phyloP scores from a whole-genome alignment of 2,888 invertebrate species.

The Colletes collaris region DNA sequence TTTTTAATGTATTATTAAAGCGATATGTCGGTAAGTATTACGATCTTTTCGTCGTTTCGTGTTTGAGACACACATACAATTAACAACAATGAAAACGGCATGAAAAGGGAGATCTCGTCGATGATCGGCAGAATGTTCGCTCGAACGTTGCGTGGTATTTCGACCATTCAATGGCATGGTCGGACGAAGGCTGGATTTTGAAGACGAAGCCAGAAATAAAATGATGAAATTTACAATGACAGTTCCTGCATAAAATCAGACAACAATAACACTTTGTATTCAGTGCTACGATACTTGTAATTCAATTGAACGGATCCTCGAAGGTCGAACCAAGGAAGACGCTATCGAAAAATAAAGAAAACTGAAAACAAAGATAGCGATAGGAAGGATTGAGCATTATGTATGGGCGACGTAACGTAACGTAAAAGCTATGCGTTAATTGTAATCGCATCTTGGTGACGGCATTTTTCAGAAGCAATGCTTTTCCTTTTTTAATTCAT shows the following conservation, averaged over 20 bases:
- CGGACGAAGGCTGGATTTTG: conserved; percentile 1
- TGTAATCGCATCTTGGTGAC: not conserved
- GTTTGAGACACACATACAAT: not conserved
- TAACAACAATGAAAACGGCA: not conserved
- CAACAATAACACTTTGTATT: not conserved
- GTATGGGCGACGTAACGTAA: not conserved
- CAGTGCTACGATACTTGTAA: conserved; percentile 18
- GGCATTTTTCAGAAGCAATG: not conserved
- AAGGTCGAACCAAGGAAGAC: conserved; percentile 19
- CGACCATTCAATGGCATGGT: not conserved
- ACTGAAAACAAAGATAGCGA: not conserved
- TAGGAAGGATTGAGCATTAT: not conserved
- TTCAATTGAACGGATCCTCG: conserved; percentile 15
- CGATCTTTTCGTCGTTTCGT: too few relatives aligned
- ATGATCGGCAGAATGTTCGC: not conserved
- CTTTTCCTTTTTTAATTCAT: too few relatives aligned
- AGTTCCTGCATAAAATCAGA: conserved; percentile 13
- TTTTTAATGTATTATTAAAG: too few relatives aligned
- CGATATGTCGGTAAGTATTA: too few relatives aligned
- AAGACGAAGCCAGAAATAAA: conserved; percentile 14
- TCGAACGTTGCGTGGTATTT: not conserved
- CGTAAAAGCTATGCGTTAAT: not conserved
- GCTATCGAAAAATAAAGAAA: not conserved
- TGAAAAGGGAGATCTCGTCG: not conserved
- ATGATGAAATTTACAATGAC: conserved; percentile 12